Percentiles rank a stretch among this genome's conserved stretches.
Conservation (phyloP, 2,797 vertebrate species). For the Crenichthys baileyi region DNA sequence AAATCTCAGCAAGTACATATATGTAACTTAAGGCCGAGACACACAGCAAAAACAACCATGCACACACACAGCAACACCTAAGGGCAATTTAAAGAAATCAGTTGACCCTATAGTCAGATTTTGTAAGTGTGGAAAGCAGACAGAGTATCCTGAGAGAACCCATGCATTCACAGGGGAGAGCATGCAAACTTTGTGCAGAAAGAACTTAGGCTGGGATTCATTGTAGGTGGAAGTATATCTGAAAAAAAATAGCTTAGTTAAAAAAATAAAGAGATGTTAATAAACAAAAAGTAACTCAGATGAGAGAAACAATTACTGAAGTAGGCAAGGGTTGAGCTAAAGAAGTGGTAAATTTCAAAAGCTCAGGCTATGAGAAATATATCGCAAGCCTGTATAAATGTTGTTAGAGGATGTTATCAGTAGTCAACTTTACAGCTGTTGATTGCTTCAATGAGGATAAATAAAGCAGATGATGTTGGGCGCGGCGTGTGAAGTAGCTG, state of each 20-base stretch:
- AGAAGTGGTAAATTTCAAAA: not conserved
- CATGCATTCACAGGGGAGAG: too few species aligned
- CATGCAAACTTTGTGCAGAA: too few species aligned
- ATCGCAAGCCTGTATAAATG: not conserved
- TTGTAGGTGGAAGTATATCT: not conserved
- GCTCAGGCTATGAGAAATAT: not conserved
- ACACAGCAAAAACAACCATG: too few species aligned
- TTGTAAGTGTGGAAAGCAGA: too few species aligned
- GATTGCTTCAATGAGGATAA: not conserved
- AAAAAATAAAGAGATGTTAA: not conserved
- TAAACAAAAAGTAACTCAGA: not conserved
- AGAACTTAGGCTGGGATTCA: too few species aligned
- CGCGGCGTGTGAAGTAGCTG: too few species aligned
- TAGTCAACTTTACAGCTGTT: not conserved
- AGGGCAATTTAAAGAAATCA: too few species aligned
- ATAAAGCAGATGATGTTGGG: conserved; percentile 8
- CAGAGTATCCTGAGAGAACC: too few species aligned
- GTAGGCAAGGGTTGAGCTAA: not conserved
- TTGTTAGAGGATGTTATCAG: not conserved
- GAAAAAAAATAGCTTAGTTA: not conserved
- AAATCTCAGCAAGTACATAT: too few species aligned
- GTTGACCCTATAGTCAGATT: too few species aligned
- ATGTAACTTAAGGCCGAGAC: too few species aligned
- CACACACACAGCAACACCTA: too few species aligned
- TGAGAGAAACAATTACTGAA: not conserved